Base-by-base conservation (phyloP, 92 coral and sea anemone species). In the Porites lobata region DNA sequence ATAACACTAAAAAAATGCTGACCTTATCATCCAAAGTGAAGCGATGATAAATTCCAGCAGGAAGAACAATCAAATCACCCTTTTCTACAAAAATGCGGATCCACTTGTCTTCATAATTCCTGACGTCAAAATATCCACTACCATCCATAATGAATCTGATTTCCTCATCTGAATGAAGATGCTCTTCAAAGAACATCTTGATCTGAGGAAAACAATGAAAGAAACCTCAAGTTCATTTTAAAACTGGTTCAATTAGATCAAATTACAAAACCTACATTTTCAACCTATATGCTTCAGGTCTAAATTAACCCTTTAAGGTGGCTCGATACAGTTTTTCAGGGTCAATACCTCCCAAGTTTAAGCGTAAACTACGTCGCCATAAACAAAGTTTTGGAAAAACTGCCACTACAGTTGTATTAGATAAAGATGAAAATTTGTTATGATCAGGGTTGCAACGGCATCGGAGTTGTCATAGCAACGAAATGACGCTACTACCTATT, bases 11-110 rank as follows among this genome's bases (percentile, higher is more conserved):
- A 38, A 18, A 2, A 63, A 20, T 57, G 6, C 94, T 78, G 89
- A 92, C 98, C 14, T 92, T 92, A 8, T 81, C 59, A 64, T 92
- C 94, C 82, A 94, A 74, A 43, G 98, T 92, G 69, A 94, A 94
- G 3, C 98, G 98, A 80, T 94, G 98, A 83, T 94, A 94, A 69
- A 94, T 92, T 1, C 98, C 98, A 20, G 98, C 95, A n/a, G 98
- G 98, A 1, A 94, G 91, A 50, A 92, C 77, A 26, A 94, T 90
- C 79, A 94, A 52, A 51, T 94, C 98, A 9, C 98, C 98, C 71
- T 94, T 94, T 32, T 87, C 94, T 17, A 92, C 92, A 22, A 86
- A 62, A 56, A 94, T 88, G 56, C 98, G 95, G 51, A 94, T 85
- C 98, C 98, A 94, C 76, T 68, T 84, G 77, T 94, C 95, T 5